phyloP scores from a whole-genome alignment of 2,113 vertebrate species.

The Tursiops truncatus region DNA sequence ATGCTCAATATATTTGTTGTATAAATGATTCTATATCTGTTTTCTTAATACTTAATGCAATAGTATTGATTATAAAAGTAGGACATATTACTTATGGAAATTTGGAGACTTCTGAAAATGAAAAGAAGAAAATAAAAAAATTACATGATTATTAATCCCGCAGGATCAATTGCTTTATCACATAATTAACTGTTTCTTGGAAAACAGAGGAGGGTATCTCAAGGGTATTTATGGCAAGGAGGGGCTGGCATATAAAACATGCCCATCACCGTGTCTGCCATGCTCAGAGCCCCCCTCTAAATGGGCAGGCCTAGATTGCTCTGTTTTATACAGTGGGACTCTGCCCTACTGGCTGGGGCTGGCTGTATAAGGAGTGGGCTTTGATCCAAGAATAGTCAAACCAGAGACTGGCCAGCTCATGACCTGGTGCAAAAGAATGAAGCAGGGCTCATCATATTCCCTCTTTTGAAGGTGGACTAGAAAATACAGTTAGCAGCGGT shows the following conservation, averaged over 20 bases:
- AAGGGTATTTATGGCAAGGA: background rate
- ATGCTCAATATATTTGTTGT: background rate
- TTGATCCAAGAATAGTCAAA: constrained; percentile 58
- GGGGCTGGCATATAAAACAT: background rate
- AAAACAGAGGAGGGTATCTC: background rate
- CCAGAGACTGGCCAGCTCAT: background rate
- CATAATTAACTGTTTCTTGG: background rate
- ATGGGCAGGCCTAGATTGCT: background rate
- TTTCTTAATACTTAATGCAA: background rate
- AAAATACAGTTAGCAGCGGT: background rate
- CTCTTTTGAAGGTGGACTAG: constrained; percentile 49
- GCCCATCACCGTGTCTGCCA: background rate
- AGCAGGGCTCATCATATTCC: background rate
- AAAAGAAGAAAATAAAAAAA: background rate
- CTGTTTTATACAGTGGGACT: background rate
- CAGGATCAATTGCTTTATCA: background rate
- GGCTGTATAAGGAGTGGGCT: constrained; percentile 29
- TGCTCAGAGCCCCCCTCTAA: background rate
- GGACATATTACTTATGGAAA: background rate
- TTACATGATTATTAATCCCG: background rate
- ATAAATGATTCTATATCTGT: background rate
- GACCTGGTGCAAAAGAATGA: constrained; percentile 1
- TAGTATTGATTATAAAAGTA: constrained; percentile 9
- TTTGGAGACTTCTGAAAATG: constrained; percentile 4
- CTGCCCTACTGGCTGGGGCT: background rate